Base-by-base conservation (phyloP, 2,113 vertebrate species). In the Cathartes aura region DNA sequence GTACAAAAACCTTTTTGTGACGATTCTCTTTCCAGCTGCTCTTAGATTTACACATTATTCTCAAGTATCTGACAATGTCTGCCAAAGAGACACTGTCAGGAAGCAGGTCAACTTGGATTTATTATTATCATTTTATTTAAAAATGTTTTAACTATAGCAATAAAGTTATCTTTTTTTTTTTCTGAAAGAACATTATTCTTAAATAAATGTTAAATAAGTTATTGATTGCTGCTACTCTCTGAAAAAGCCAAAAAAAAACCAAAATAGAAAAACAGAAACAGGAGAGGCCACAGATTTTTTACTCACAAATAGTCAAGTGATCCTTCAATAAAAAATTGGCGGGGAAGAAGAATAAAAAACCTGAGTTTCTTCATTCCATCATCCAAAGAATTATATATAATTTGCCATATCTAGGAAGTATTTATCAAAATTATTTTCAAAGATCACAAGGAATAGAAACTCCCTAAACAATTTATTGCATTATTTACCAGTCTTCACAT, bases 331-430 rank as follows among this genome's bases (percentile, higher is more conserved):
- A 80, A 63, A 22, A 15, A 16, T 8, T 6, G 8, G 3, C 9
- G 15, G 34, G 0, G 3, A n/a, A 36, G 40, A 73, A 53, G 8
- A n/a, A 58, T 38, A 58, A 26, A 48, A 76, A 4, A 8, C 0
- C 0, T 4, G 0, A 20, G 1, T 23, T 85, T 70, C 30, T 60
- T 82, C 10, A 27, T 86, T 79, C 3, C 7, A 27, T 55, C 26
- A 38, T 34, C 12, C 19, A 83, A 83, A 87, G 2, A 8, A 58
- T 72, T 68, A 16, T 14, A 40, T 60, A 14, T 11, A 59, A 2
- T 52, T 86, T 68, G 0, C 5, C 18, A 29, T 45, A 71, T 58
- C 21, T 84, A 7, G n/a, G 24, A 66, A 81, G 11, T 23, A 56
- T 73, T 87, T 70, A 55, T 78, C 17, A 87, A 64, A 13, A 52